Conservation (phyloP, 2,888 invertebrate species). For the Polylopha cassiicola region DNA sequence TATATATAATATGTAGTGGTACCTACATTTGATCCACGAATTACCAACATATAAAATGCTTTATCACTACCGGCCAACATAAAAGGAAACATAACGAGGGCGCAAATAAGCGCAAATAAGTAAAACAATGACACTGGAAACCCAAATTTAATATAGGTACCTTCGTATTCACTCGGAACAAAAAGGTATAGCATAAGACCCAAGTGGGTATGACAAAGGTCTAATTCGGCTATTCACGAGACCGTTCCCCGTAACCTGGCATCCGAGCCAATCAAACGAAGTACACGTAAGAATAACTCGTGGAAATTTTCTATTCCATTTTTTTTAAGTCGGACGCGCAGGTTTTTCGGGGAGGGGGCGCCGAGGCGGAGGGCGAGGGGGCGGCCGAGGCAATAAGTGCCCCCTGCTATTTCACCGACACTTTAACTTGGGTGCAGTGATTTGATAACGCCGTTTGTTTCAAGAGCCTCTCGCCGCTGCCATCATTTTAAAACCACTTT, state of each 20-base stretch:
- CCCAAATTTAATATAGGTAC: no score
- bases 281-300: constrained; percentile 18
- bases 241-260: constrained; percentile 12
- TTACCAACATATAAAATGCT: no score
- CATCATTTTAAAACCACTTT: constrained; percentile 54
- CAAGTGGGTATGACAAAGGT: constrained; percentile 10
- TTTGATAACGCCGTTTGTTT: constrained; percentile 76
- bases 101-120: no score
- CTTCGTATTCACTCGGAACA: no score
- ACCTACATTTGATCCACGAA: no score
- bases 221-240: constrained; percentile 12
- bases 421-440: constrained; percentile 74
- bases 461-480: constrained; percentile 58
- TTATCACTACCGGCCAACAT: no score
- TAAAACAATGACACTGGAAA: no score
- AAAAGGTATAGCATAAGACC: neutral
- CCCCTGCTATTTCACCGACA: constrained; percentile 71
- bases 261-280: constrained; percentile 15
- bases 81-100: no score
- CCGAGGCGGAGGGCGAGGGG: constrained; percentile 22
- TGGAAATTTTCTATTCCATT: constrained; percentile 22
- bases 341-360: constrained; percentile 14
- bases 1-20: no score
- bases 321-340: constrained; percentile 22
- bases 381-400: constrained; percentile 62